Conservation (phyloP, 2,888 invertebrate genomes). For the Stomorhina lunata region DNA sequence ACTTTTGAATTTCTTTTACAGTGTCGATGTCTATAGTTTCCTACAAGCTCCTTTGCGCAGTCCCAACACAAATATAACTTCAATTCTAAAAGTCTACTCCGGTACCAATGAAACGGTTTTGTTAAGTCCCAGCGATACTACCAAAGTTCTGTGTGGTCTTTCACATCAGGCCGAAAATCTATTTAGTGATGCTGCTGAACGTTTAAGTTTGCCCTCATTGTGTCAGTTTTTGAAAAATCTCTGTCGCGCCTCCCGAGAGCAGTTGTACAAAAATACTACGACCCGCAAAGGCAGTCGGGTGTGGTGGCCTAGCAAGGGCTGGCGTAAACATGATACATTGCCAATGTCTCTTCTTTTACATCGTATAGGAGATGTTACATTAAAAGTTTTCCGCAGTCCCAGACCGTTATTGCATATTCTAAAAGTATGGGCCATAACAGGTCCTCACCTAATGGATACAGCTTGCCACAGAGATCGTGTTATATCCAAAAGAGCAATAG, state of each 20-base stretch:
- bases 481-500: constrained; percentile 94
- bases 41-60: constrained; percentile 86
- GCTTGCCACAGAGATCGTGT: constrained; percentile 94
- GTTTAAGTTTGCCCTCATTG: constrained; percentile 91
- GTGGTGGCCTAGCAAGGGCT: constrained; percentile 80
- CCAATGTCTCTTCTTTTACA: constrained; percentile 86
- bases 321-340: constrained; percentile 80
- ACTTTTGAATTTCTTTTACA: constrained; percentile 74
- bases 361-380: constrained; percentile 92
- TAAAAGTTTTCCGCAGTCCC: constrained; percentile 92
- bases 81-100: constrained; percentile 79
- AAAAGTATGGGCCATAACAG: constrained; percentile 95
- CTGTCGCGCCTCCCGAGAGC: constrained; percentile 91
- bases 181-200: constrained; percentile 93
- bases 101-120: constrained; percentile 81
- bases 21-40: constrained; percentile 92
- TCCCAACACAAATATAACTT: constrained; percentile 81
- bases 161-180: constrained; percentile 94
- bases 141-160: constrained; percentile 93
- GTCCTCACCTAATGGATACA: constrained; percentile 96
- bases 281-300: constrained; percentile 80
- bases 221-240: constrained; percentile 90
- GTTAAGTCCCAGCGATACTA: constrained; percentile 88
- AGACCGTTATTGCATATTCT: constrained; percentile 94
- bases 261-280: constrained; percentile 81